These are phyloP conservation scores for Drosophila serrata DNA, from an alignment of 1,140 invertebrate species.

Conservation along the genomic window DNA sequence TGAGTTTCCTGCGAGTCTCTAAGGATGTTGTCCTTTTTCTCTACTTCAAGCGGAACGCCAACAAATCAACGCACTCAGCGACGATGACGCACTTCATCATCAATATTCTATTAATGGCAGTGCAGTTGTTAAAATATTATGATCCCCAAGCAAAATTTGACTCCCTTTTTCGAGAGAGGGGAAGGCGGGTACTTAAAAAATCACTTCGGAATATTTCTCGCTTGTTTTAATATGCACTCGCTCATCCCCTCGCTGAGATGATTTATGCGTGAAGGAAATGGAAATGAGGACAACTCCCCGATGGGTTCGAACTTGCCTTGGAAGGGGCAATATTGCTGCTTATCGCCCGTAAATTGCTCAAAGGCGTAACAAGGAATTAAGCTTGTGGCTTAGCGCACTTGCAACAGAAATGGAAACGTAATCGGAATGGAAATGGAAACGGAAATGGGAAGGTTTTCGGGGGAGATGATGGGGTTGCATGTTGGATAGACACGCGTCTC, in stretches of 20 bases:
- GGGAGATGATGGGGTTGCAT: background rate
- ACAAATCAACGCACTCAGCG: slow-evolving; percentile 56
- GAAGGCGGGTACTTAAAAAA: slow-evolving; percentile 65
- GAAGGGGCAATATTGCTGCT: slow-evolving; percentile 42
- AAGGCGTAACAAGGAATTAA: slow-evolving; percentile 67
- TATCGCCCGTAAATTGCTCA: slow-evolving; percentile 71
- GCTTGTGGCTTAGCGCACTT: slow-evolving; percentile 60
- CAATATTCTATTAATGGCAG: slow-evolving; percentile 65
- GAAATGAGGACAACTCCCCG: slow-evolving; percentile 58
- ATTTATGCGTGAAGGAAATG: slow-evolving; percentile 56
- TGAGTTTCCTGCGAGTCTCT: slow-evolving; percentile 19
- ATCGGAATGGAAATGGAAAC: slow-evolving; percentile 50
- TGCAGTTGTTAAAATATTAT: slow-evolving; percentile 80
- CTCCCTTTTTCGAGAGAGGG: slow-evolving; percentile 7
- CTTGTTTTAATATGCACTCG: slow-evolving; percentile 57
- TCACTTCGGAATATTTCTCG: slow-evolving; percentile 30
- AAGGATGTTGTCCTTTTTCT: slow-evolving; percentile 16
- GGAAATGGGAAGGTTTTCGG: slow-evolving; percentile 23
- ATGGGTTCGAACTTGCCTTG: slow-evolving; percentile 38
- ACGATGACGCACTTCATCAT: slow-evolving; percentile 49
- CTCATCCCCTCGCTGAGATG: slow-evolving; percentile 29
- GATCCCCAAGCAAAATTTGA: slow-evolving; percentile 52
- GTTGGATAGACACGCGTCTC: slow-evolving; percentile 59
- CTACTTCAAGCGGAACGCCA: slow-evolving; percentile 23
- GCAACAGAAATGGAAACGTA: slow-evolving; percentile 55